Percentiles rank a stretch among this genome's conserved stretches.
Conservation (phyloP, 2,797 vertebrate species). For the Hypotaenidia philippensis region DNA sequence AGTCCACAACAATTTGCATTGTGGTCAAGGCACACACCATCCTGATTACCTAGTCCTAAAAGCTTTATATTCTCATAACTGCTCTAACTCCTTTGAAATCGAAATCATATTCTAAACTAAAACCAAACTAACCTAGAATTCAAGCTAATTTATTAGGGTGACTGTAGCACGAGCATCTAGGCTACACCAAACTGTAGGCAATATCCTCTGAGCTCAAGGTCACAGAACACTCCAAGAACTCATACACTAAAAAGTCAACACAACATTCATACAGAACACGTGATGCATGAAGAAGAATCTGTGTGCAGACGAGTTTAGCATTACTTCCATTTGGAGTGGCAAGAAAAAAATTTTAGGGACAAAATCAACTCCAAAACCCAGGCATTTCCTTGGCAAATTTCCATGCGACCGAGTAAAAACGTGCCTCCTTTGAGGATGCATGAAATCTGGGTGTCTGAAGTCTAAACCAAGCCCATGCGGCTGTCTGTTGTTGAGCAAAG, state of each 20-base stretch:
- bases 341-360: not conserved
- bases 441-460: not conserved
- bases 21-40: too few species aligned
- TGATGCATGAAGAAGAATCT: not conserved
- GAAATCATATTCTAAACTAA: too few species aligned
- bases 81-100: too few species aligned
- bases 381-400: accelerated
- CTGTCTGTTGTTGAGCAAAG: not conserved
- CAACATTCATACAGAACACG: not conserved
- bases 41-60: too few species aligned
- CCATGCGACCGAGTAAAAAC: not conserved
- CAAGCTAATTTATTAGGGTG: too few species aligned
- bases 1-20: too few species aligned
- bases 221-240: not conserved
- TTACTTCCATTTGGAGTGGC: accelerated
- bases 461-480: not conserved
- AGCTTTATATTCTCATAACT: too few species aligned
- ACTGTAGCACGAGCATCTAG: not conserved
- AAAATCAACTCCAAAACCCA: not conserved
- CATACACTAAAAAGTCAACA: not conserved
- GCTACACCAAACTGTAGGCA: not conserved
- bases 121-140: too few species aligned
- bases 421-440: not conserved
- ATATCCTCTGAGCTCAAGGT: not conserved
- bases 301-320: not conserved